phyloP scores from a whole-genome alignment of 2,113 vertebrate genomes.

The Pomatorhinus ruficollis region DNA sequence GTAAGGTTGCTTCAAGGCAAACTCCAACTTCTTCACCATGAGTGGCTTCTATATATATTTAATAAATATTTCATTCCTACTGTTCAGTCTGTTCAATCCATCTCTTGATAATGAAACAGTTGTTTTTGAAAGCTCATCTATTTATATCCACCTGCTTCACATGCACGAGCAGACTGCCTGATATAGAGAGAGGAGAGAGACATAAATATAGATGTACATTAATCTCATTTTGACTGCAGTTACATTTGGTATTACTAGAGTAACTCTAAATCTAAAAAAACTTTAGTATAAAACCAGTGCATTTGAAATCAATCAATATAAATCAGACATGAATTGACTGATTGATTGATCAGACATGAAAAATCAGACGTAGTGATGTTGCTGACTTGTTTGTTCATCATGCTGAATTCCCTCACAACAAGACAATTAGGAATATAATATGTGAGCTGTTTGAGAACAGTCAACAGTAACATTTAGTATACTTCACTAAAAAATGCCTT shows the following conservation, averaged over 20 bases:
- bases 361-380: not conserved
- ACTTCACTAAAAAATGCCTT: not conserved
- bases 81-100: conserved; percentile 1
- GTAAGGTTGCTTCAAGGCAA: not conserved
- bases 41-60: not conserved
- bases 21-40: not conserved
- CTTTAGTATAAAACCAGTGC: not conserved
- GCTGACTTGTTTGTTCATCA: not conserved
- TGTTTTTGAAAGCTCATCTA: conserved; percentile 43
- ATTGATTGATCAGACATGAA: not conserved
- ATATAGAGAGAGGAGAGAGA: not conserved
- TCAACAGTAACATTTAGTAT: not conserved
- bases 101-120: conserved; percentile 36
- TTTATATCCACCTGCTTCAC: conserved; percentile 33
- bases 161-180: not conserved
- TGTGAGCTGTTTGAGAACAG: not conserved
- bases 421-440: not conserved
- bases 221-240: not conserved
- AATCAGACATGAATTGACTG: not conserved
- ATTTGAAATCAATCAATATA: not conserved
- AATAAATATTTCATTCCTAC: conserved; percentile 42
- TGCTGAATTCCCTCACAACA: not conserved
- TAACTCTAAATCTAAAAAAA: not conserved
- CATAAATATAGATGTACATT: conserved; percentile 17
- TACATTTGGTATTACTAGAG: not conserved